Evolutionary conservation across 2,888 invertebrate genomes (phyloP).

Genomic region (Trilocha varians): DNA sequence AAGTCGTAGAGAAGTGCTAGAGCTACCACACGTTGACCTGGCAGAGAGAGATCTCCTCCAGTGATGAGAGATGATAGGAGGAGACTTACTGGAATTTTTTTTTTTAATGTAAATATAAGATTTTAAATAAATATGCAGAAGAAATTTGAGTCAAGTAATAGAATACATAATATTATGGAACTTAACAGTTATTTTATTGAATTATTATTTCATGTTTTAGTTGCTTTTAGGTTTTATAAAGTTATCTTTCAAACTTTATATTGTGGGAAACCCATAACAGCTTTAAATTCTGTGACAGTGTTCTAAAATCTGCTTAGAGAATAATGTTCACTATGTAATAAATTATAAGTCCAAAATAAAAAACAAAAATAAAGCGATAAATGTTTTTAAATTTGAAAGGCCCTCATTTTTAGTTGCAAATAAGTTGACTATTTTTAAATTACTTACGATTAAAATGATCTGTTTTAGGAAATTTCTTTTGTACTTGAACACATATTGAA

Average conservation of each 20-base stretch:
- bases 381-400: too few species aligned
- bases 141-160: neutral
- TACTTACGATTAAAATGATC: conserved; percentile 83
- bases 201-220: too few species aligned
- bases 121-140: neutral
- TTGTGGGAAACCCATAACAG: too few species aligned
- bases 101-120: neutral
- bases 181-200: too few species aligned
- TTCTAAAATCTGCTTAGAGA: too few species aligned
- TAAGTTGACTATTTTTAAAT: conserved; percentile 5
- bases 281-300: too few species aligned
- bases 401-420: neutral
- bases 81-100: conserved; percentile 46
- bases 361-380: too few species aligned
- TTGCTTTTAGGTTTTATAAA: too few species aligned
- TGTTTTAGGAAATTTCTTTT: conserved; percentile 83
- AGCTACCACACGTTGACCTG: conserved; percentile 61
- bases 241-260: too few species aligned
- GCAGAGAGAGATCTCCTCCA: conserved; percentile 57
- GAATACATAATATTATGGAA: too few species aligned
- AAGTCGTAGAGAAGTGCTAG: conserved; percentile 56
- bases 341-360: too few species aligned
- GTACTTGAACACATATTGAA: conserved; percentile 81
- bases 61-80: conserved; percentile 59
- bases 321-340: too few species aligned